Evolutionary conservation across 2,797 vertebrate genomes (phyloP).

Genomic region (Trachurus trachurus): DNA sequence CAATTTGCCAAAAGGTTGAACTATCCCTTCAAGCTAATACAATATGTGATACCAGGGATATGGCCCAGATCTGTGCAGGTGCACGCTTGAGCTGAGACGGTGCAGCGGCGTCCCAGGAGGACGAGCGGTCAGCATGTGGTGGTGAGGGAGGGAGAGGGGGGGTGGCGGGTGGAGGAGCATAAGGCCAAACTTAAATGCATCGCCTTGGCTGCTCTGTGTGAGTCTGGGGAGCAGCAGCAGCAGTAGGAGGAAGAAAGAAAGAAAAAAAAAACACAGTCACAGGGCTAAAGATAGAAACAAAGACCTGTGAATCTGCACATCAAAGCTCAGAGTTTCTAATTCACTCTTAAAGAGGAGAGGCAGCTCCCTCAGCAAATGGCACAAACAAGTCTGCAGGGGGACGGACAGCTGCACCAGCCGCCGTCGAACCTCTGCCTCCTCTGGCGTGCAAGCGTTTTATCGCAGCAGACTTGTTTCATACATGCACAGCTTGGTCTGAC

Average conservation of each 20-base stretch:
- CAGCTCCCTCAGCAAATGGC: slow-evolving; percentile 56
- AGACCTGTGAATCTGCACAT: slow-evolving; percentile 61
- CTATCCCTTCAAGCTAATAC: slow-evolving; percentile 37
- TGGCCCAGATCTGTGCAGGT: slow-evolving; percentile 2
- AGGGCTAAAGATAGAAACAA: slow-evolving; percentile 63
- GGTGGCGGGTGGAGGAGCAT: slow-evolving; percentile 15
- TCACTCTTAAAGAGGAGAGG: slow-evolving; percentile 53
- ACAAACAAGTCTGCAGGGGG: slow-evolving; percentile 41
- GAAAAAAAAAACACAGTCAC: slow-evolving; percentile 10
- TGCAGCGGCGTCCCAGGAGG: slow-evolving; percentile 39
- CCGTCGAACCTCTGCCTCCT: slow-evolving; percentile 23
- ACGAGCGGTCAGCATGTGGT: slow-evolving; percentile 14
- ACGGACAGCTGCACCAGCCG: slow-evolving; percentile 31
- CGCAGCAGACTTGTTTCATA: slow-evolving; percentile 21
- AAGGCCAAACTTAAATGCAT: slow-evolving; percentile 45
- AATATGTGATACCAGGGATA: slow-evolving; percentile 44
- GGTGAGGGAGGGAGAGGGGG: slow-evolving; percentile 10
- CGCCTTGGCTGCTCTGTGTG: slow-evolving; percentile 27
- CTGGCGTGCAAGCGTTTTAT: slow-evolving; percentile 23
- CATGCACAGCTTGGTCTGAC: slow-evolving; percentile 7
- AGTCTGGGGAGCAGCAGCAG: slow-evolving; percentile 29
- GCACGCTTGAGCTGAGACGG: slow-evolving; percentile 21
- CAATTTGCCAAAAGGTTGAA: no score
- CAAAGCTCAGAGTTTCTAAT: slow-evolving; percentile 59
- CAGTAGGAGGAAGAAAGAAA: background rate